Evolutionary conservation across 2,113 vertebrate genomes (phyloP), one percentile per base, ranked within the genome.

Genomic region (Sylvia atricapilla): DNA sequence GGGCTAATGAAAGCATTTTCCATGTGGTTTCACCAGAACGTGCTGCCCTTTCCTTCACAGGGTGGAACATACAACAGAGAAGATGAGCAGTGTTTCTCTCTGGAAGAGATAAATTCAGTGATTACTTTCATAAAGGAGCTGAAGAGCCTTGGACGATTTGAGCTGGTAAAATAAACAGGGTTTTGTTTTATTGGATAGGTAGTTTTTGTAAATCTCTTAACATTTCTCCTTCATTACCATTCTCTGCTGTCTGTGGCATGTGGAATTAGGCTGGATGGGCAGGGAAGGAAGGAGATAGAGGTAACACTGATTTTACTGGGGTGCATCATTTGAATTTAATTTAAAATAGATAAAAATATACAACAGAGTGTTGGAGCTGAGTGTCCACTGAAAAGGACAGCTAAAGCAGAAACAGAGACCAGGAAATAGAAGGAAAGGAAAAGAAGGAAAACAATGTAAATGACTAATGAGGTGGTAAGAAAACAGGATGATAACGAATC

Each of bases 61-160:
- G 94, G 93, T 59, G 97, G 97, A 93, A 95, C 77, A 88, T 98
- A 98, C 96, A 88, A 94, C 94, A 96, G 96, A 96, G 96, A 98
- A 89, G 55, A 92, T 47, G 87, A 94, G 24, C 84, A 92, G 27
- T 99, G 98, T 95, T 83, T 99, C 43, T 97, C 98, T 76, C 96
- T 98, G 74, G 97, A 98, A 44, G 97, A 99, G 52, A 94, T 98
- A 63, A 95, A 98, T 87, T 97, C 98, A 64, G 89, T 99, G 66
- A 97, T 96, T 72, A 98, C 97, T 95, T 99, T 99, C 95, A 68
- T 98, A 68, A 97, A 97, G 74, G 99, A 98, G 92, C 96, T 99
- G 90, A 97, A 97, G 87, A 98, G 43, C 72, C 92, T 98, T n/a
- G 98, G 98, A 82, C 94, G 98, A 37, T 99, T 99, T 97, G 97